Conservation (phyloP, 2,888 invertebrate species). For the Cheilosia vernalis region DNA sequence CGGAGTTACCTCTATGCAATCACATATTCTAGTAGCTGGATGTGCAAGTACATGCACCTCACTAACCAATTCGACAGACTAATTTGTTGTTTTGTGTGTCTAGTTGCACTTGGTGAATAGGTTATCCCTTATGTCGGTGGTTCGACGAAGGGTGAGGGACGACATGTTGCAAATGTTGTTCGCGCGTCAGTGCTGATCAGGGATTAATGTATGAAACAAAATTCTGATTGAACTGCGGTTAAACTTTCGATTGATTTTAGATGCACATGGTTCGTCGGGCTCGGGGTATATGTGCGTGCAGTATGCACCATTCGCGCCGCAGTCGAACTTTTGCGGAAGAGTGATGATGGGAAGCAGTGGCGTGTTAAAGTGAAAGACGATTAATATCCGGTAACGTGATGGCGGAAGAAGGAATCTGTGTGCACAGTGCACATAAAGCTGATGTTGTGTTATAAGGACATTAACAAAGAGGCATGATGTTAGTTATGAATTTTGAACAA, state of each 20-base stretch:
- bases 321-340: slow-evolving; percentile 36
- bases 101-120: slow-evolving; percentile 6
- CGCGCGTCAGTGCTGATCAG: slow-evolving; percentile 65
- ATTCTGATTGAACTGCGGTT: slow-evolving; percentile 73
- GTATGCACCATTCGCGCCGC: slow-evolving; percentile 4
- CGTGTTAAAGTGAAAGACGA: slow-evolving; percentile 73
- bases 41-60: neutral
- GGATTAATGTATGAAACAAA: slow-evolving; percentile 63
- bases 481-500: slow-evolving; percentile 35
- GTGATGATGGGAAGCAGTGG: slow-evolving; percentile 69
- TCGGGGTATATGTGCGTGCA: neutral
- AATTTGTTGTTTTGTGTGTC: slow-evolving; percentile 57
- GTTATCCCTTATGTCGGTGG: slow-evolving; percentile 2
- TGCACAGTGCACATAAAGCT: neutral
- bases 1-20: slow-evolving; percentile 11
- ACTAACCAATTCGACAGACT: slow-evolving; percentile 9
- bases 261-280: neutral
- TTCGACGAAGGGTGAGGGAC: neutral
- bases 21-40: slow-evolving; percentile 31
- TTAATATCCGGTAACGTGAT: slow-evolving; percentile 63
- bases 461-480: slow-evolving; percentile 45
- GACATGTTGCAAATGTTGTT: slow-evolving; percentile 63
- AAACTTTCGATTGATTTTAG: slow-evolving; percentile 66
- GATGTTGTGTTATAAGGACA: slow-evolving; percentile 14
- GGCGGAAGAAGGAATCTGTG: slow-evolving; percentile 5